A percentile compares a stretch with the other conserved stretches of the same genome.
Evolutionary conservation across 1,140 invertebrate species (phyloP).

Genomic region (Camponotus floridanus): DNA sequence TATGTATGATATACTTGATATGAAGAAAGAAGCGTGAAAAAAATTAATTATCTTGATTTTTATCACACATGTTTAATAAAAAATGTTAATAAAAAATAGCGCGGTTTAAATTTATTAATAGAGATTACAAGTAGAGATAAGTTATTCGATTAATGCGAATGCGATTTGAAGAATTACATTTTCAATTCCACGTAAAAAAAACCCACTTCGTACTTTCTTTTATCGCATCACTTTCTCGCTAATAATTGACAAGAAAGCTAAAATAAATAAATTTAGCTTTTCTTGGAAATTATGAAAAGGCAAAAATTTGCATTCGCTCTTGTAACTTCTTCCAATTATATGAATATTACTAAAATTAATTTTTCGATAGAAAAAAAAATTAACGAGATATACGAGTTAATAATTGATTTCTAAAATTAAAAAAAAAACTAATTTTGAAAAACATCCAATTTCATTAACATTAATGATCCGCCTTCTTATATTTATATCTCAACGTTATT

Average conservation of each 20-base stretch:
- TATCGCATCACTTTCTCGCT: conserved; percentile 20
- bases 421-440: neutral
- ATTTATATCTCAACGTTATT: neutral
- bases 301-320: neutral
- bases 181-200: conserved; percentile 1
- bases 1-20: neutral
- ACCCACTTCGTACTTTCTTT: conserved; percentile 1
- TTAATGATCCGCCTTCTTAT: neutral
- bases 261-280: neutral
- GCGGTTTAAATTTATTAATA: too few species aligned
- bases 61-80: too few species aligned
- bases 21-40: too few species aligned
- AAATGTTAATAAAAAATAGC: too few species aligned
- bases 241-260: neutral
- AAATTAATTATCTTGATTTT: neutral
- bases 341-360: neutral
- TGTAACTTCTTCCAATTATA: neutral
- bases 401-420: neutral
- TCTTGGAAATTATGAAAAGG: conserved; percentile 3
- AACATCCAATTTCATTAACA: neutral
- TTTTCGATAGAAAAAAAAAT: neutral
- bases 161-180: neutral
- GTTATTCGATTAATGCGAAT: neutral
- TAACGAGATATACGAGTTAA: neutral
- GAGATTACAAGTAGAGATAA: too few species aligned